Conservation (phyloP, 1,140 invertebrate genomes). For the Phymorhynchus buccinoides region DNA sequence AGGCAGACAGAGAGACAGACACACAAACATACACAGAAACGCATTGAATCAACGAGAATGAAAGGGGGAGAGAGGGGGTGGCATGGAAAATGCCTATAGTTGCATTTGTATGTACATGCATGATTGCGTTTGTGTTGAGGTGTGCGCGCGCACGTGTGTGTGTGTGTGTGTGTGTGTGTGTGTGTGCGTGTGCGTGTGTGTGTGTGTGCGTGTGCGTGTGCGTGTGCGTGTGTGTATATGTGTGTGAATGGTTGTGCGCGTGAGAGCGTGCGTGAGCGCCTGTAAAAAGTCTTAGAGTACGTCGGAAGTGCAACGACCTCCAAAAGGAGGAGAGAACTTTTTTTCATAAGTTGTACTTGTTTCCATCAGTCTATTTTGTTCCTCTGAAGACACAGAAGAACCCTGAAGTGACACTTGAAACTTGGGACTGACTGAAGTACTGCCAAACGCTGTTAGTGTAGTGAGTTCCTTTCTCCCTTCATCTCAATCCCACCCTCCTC, state of each 20-base stretch:
- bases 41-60: too few relatives aligned
- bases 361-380: not conserved
- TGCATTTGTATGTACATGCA: too few relatives aligned
- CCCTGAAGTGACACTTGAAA: slow-evolving; percentile 11
- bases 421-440: not conserved
- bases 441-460: not conserved
- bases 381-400: not conserved
- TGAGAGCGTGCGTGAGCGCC: too few relatives aligned
- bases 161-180: slow-evolving; percentile 3
- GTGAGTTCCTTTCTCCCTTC: too few relatives aligned
- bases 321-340: not conserved
- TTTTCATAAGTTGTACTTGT: not conserved
- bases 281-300: too few relatives aligned
- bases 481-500: not conserved
- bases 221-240: not conserved
- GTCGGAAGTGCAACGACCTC: not conserved
- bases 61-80: too few relatives aligned
- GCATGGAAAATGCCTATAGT: too few relatives aligned
- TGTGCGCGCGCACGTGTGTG: too few relatives aligned
- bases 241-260: too few relatives aligned
- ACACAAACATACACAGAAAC: not conserved
- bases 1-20: too few relatives aligned
- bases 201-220: not conserved
- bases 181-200: not conserved
- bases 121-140: too few relatives aligned